phyloP scores from a whole-genome alignment of 2,888 invertebrate species.

The Drosophila conformis region DNA sequence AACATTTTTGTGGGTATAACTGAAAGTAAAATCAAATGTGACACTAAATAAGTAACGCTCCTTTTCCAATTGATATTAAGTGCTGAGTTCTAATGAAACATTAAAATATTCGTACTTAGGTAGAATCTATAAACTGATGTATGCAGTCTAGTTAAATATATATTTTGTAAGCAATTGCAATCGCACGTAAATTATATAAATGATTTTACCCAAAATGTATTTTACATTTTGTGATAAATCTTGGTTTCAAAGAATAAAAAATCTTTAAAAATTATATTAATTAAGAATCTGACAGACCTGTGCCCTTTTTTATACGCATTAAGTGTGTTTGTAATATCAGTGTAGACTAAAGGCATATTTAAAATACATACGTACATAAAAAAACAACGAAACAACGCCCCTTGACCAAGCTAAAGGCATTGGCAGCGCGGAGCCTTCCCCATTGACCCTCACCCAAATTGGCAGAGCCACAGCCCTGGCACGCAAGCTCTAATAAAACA shows the following conservation, averaged over 20 bases:
- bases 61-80: neutral
- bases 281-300: neutral
- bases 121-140: too few species aligned
- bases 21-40: slow-evolving; percentile 34
- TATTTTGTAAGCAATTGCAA: neutral
- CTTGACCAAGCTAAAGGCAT: slow-evolving; percentile 37
- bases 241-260: neutral
- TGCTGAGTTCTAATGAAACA: neutral
- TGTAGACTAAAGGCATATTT: neutral
- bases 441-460: slow-evolving; percentile 76
- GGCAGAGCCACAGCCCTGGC: slow-evolving; percentile 57
- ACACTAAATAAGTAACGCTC: neutral
- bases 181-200: neutral
- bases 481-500: slow-evolving; percentile 57
- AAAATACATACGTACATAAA: slow-evolving; percentile 11
- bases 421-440: slow-evolving; percentile 53
- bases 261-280: neutral
- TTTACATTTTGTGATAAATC: neutral
- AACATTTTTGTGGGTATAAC: neutral
- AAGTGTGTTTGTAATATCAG: neutral
- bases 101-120: neutral
- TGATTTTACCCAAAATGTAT: neutral
- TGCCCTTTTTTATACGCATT: neutral
- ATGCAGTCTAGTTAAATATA: too few species aligned
- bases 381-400: slow-evolving; percentile 28